Conservation (phyloP, 2,113 vertebrate species). For the Podarcis cretensis region DNA sequence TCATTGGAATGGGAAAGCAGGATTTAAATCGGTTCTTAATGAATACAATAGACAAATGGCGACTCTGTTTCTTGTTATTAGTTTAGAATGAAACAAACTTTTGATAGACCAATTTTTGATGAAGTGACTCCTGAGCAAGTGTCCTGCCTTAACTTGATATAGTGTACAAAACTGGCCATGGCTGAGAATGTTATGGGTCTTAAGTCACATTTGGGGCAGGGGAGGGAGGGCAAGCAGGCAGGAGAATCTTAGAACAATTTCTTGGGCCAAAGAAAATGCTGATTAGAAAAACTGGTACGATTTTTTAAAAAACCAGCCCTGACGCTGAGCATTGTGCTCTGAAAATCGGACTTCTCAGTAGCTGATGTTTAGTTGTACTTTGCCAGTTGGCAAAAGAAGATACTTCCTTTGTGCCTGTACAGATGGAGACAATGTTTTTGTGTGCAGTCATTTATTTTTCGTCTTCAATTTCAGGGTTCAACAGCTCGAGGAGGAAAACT, state of each 20-base stretch:
- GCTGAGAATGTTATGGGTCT: not conserved
- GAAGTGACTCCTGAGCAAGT: not conserved
- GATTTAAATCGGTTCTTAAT: not conserved
- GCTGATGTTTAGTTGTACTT: not conserved
- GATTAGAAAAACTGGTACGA: not conserved
- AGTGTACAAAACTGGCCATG: not conserved
- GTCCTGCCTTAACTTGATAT: not conserved
- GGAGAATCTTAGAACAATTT: not conserved
- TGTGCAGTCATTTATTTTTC: not conserved
- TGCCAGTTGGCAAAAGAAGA: not conserved
- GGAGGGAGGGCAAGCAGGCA: not conserved
- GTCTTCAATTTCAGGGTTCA: conserved; percentile 79
- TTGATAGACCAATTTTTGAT: not conserved
- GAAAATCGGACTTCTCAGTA: not conserved
- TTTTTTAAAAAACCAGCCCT: not conserved
- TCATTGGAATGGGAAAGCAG: not conserved
- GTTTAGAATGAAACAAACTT: not conserved
- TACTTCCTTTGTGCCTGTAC: too few species aligned
- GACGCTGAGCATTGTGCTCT: not conserved
- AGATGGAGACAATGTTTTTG: not conserved
- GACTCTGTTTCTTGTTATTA: not conserved
- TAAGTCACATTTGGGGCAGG: not conserved
- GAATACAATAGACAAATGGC: not conserved
- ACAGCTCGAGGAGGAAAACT: conserved; percentile 92
- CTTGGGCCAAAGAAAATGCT: not conserved